Conservation (phyloP, 2,888 invertebrate genomes). For the Idaea dimidiata region DNA sequence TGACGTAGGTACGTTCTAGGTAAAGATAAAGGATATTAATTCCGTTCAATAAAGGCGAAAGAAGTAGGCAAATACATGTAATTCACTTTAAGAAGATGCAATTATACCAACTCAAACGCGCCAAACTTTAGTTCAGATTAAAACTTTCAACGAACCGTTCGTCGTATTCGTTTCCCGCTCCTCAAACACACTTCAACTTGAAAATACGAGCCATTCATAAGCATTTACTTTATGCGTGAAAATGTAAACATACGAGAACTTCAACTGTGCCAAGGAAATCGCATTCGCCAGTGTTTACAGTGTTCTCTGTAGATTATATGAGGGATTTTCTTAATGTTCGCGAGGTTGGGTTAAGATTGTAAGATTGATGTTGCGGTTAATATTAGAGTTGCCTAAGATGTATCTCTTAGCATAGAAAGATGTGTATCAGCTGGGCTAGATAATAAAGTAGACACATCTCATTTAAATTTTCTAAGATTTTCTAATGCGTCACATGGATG, state of each 20-base stretch:
- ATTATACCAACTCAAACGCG: constrained; percentile 53
- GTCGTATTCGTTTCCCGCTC: constrained; percentile 65
- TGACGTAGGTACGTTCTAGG: too few species aligned
- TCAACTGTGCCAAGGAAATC: constrained; percentile 67
- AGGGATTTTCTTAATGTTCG: constrained; percentile 61
- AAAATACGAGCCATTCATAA: constrained; percentile 69
- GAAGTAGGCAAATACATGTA: too few species aligned
- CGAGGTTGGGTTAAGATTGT: neutral
- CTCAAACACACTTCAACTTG: constrained; percentile 64
- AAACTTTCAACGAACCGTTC: constrained; percentile 76
- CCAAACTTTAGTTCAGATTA: constrained; percentile 74
- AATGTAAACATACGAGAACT: constrained; percentile 75
- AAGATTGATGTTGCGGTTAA: neutral
- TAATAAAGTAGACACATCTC: too few species aligned
- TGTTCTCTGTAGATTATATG: constrained; percentile 42
- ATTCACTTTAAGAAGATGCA: neutral
- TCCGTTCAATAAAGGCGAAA: too few species aligned
- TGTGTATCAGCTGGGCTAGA: too few species aligned
- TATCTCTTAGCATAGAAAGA: neutral
- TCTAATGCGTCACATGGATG: too few species aligned
- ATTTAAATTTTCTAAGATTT: too few species aligned
- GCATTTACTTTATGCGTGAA: constrained; percentile 75
- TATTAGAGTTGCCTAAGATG: neutral
- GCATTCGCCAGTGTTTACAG: constrained; percentile 69
- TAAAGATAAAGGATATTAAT: too few species aligned